Conservation (phyloP, 2,113 vertebrate species). For the Bungarus multicinctus region DNA sequence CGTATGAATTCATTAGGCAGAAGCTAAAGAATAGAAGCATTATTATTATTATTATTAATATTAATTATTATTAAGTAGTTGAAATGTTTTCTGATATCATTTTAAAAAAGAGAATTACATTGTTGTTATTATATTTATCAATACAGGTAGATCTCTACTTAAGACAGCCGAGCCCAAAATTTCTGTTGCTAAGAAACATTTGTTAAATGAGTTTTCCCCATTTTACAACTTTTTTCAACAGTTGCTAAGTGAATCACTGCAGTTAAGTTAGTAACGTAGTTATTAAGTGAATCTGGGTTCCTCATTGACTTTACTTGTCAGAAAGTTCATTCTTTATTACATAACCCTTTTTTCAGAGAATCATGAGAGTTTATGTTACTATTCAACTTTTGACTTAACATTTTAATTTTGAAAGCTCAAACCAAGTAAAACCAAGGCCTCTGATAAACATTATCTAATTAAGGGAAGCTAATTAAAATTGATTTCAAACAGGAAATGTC, state of each 20-base stretch:
- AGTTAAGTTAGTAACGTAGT: neutral
- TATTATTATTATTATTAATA: too few relatives aligned
- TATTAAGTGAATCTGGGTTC: neutral
- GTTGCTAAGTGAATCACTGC: too few relatives aligned
- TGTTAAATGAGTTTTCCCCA: too few relatives aligned
- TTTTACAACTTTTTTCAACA: too few relatives aligned
- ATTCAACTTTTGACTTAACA: neutral
- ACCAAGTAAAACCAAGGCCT: neutral
- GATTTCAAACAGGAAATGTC: neutral
- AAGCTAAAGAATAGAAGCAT: neutral
- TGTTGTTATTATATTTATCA: neutral
- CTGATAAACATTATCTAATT: constrained; percentile 1
- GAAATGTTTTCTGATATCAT: neutral
- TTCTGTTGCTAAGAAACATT: too few relatives aligned
- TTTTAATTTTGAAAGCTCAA: neutral
- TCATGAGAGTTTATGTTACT: neutral
- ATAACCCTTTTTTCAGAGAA: neutral
- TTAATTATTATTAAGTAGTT: neutral
- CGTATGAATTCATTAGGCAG: neutral
- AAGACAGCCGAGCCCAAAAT: too few relatives aligned
- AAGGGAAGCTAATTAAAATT: neutral
- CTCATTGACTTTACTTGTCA: neutral
- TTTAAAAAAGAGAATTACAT: neutral
- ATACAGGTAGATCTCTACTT: neutral
- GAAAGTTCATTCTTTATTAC: neutral